Conservation (phyloP, 2,113 vertebrate genomes). For the Crotophaga sulcirostris region DNA sequence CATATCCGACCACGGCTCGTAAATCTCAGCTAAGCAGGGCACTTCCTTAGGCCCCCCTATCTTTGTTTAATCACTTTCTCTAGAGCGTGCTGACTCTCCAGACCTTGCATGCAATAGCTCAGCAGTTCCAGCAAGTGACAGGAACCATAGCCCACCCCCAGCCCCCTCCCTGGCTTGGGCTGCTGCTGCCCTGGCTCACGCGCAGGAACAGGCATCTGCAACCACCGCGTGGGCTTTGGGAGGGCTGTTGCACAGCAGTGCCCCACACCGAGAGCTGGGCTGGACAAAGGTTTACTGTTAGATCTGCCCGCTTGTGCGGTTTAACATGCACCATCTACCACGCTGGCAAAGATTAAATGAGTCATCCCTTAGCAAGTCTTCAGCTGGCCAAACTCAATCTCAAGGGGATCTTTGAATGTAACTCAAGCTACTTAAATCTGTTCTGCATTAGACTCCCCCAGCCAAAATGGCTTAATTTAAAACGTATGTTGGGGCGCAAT, state of each 20-base stretch:
- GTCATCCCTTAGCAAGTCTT: constrained; percentile 16
- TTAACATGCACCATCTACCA: constrained; percentile 8
- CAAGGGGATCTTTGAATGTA: not conserved
- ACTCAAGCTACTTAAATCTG: constrained; percentile 26
- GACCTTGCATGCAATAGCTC: not conserved
- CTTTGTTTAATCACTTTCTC: constrained; percentile 30
- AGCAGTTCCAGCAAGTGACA: not conserved
- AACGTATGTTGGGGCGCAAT: not conserved
- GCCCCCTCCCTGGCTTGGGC: fast-evolving
- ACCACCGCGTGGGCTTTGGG: fast-evolving
- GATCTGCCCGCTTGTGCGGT: not conserved
- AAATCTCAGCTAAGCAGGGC: constrained; percentile 43
- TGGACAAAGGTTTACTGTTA: constrained; percentile 27
- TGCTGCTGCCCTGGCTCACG: not conserved
- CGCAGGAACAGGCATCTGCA: not conserved
- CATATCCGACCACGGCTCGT: not conserved
- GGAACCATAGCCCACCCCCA: fast-evolving
- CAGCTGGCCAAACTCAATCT: not conserved
- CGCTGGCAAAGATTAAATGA: constrained; percentile 24
- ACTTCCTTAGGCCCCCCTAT: not conserved
- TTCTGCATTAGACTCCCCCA: not conserved
- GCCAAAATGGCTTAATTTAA: not conserved
- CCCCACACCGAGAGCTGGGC: not conserved
- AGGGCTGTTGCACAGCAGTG: not conserved
- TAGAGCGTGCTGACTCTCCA: not conserved